phyloP scores from a whole-genome alignment of 2,888 invertebrate species.

The Noctua comes region DNA sequence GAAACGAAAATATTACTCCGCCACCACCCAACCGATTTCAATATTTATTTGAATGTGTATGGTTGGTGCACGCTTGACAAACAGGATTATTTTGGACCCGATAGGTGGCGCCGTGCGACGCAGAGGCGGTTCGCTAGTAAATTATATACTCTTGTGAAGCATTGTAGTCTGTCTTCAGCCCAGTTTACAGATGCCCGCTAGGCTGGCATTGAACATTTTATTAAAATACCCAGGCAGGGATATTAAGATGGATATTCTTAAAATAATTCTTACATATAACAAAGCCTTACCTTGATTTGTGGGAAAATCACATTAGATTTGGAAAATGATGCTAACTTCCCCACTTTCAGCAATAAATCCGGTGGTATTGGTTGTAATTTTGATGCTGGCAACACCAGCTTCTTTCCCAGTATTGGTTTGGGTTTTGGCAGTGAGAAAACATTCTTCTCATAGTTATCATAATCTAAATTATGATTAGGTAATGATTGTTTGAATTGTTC shows the following conservation, averaged over 20 bases:
- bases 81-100: too few relatives aligned
- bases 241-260: too few relatives aligned
- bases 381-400: slow-evolving; percentile 82
- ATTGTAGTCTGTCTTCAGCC: too few relatives aligned
- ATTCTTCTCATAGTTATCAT: slow-evolving; percentile 67
- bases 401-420: slow-evolving; percentile 58
- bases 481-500: slow-evolving; percentile 72
- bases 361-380: slow-evolving; percentile 84
- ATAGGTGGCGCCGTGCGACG: too few relatives aligned
- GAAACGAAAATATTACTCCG: too few relatives aligned
- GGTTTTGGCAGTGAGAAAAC: neutral
- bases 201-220: too few relatives aligned
- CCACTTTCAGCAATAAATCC: slow-evolving; percentile 78
- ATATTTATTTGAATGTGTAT: too few relatives aligned
- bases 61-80: too few relatives aligned
- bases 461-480: slow-evolving; percentile 65
- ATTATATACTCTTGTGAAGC: too few relatives aligned
- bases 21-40: too few relatives aligned
- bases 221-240: too few relatives aligned
- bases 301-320: slow-evolving; percentile 53
- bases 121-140: too few relatives aligned
- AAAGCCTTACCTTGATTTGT: slow-evolving; percentile 53
- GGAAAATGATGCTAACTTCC: slow-evolving; percentile 63
- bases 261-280: neutral
- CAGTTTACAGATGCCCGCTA: neutral